phyloP scores from a whole-genome alignment of 2,797 vertebrate species.

The Smutsia gigantea region DNA sequence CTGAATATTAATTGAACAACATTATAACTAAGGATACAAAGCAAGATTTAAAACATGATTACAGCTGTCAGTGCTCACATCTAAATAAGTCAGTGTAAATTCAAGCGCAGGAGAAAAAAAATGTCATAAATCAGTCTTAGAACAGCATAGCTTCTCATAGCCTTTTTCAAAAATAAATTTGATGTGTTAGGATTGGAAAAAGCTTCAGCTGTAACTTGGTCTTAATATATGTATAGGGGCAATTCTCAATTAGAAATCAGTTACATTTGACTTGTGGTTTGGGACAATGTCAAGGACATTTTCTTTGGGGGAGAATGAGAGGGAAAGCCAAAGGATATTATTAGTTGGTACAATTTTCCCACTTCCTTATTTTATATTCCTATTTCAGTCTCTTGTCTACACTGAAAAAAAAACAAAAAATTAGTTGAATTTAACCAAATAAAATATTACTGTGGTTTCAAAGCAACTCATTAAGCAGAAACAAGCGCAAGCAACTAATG shows the following conservation, averaged over 20 bases:
- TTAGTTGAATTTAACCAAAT: conserved; percentile 21
- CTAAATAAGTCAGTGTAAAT: conserved; percentile 88
- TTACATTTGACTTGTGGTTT: conserved; percentile 66
- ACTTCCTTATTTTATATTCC: conserved; percentile 49
- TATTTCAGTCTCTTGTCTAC: conserved; percentile 11
- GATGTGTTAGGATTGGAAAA: accelerated
- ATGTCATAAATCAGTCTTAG: conserved; percentile 72
- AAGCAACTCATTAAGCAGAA: conserved; percentile 42
- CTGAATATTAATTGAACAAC: conserved; percentile 91
- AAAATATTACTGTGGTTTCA: conserved; percentile 35
- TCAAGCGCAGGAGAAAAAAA: conserved; percentile 74
- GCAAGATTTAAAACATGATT: conserved; percentile 89
- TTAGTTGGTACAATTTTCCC: conserved; percentile 4
- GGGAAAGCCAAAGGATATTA: not conserved
- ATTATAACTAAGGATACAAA: conserved; percentile 89
- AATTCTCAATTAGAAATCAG: conserved; percentile 46
- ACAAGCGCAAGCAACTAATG: not conserved
- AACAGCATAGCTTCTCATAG: conserved; percentile 47
- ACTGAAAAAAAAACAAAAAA: conserved; percentile 44
- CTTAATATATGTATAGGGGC: not conserved
- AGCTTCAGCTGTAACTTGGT: not conserved
- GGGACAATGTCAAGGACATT: conserved; percentile 33
- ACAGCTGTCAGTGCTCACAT: conserved; percentile 88
- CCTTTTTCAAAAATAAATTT: conserved; percentile 61
- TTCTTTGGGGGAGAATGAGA: not conserved